These are phyloP conservation scores for Microtus oregoni DNA, from an alignment of 2,113 vertebrate genomes.

Conservation along the genomic window DNA sequence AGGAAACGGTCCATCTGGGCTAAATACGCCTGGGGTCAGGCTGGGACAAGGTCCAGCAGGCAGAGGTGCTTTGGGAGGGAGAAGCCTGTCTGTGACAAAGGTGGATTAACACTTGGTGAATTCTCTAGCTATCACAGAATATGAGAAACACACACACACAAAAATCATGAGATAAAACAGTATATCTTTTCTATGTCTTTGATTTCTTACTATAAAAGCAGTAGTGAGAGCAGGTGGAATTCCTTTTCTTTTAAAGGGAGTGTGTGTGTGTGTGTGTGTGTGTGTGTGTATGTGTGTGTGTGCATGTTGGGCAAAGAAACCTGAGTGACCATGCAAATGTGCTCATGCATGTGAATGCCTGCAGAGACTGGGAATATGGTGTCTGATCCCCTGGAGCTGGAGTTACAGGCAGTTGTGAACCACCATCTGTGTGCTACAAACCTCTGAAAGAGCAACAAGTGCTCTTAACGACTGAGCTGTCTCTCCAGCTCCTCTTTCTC, in stretches of 20 bases:
- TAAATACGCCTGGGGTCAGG: background rate
- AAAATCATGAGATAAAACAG: background rate
- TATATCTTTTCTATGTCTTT: background rate
- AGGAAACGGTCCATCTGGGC: no score
- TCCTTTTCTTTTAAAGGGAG: background rate
- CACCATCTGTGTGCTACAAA: background rate
- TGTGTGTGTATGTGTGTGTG: background rate
- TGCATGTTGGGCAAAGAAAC: background rate
- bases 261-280: background rate
- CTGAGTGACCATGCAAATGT: background rate
- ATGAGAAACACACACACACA: background rate
- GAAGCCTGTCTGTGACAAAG: background rate
- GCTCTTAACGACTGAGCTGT: background rate
- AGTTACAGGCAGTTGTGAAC: background rate
- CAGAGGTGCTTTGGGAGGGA: background rate
- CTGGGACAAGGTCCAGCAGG: accelerated
- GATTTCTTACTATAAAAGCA: background rate
- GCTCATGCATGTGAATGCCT: background rate
- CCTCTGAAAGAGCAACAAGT: background rate
- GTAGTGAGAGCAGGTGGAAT: accelerated
- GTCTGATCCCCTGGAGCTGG: background rate
- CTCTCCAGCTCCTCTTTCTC: background rate
- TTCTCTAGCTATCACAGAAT: background rate
- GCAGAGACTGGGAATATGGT: background rate
- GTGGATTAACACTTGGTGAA: accelerated